phyloP scores from a whole-genome alignment of 2,888 invertebrate species.

The Campaea margaritaria region DNA sequence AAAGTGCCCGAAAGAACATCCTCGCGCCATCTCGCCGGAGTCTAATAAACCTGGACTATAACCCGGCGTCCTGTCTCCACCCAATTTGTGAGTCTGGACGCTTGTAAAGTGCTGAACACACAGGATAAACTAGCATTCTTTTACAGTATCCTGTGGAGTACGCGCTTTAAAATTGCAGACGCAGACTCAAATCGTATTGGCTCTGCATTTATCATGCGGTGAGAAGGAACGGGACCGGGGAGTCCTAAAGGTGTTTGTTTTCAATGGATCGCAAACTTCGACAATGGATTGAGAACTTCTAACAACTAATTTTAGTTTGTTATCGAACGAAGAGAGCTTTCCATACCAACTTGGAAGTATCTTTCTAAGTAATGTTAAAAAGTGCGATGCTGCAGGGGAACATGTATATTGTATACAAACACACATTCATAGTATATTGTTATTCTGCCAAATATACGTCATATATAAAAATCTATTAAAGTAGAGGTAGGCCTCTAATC shows the following conservation, averaged over 20 bases:
- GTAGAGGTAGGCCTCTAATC: too few species aligned
- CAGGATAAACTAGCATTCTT: constrained; percentile 30
- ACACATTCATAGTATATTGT: too few species aligned
- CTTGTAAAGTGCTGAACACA: constrained; percentile 30
- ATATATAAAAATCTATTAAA: too few species aligned
- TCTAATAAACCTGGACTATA: constrained; percentile 19
- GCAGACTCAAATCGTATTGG: constrained; percentile 9
- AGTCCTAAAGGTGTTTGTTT: neutral
- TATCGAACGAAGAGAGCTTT: too few species aligned
- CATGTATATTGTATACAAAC: too few species aligned
- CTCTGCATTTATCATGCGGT: constrained; percentile 22
- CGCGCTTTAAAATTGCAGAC: constrained; percentile 10
- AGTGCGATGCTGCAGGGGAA: too few species aligned
- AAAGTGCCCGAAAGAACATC: constrained; percentile 21
- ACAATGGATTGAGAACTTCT: too few species aligned
- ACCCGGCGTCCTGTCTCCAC: constrained; percentile 12
- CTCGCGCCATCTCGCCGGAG: constrained; percentile 5
- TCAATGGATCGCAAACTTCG: too few species aligned
- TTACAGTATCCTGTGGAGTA: constrained; percentile 9
- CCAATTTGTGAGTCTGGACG: constrained; percentile 30
- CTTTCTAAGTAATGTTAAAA: too few species aligned
- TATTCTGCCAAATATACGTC: too few species aligned
- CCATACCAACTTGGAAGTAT: too few species aligned
- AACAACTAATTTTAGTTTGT: too few species aligned
- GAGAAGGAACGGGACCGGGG: constrained; percentile 1